Evolutionary conservation across 2,888 invertebrate genomes (phyloP).

Genomic region (Tyria jacobaeae): DNA sequence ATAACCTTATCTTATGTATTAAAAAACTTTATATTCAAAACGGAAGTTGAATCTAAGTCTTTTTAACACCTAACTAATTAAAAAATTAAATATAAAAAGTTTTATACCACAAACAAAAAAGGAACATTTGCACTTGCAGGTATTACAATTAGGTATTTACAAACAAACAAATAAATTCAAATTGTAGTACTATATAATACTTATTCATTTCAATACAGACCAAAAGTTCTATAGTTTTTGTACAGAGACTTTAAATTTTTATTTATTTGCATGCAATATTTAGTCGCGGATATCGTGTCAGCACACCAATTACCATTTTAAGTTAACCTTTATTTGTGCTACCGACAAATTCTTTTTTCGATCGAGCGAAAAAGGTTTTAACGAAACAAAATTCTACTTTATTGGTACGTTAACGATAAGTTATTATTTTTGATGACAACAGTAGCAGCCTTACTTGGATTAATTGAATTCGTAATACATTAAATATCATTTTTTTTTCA

Average conservation of each 20-base stretch:
- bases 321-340: constrained; percentile 56
- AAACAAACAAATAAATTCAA: no score
- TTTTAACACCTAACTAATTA: no score
- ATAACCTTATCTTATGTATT: no score
- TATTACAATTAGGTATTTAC: no score
- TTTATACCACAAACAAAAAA: no score
- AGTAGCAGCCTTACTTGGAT: constrained; percentile 2
- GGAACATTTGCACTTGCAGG: no score
- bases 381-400: constrained; percentile 47
- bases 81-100: no score
- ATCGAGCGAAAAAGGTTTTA: constrained; percentile 38
- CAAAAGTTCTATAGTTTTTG: constrained; percentile 35
- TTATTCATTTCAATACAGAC: constrained; percentile 24
- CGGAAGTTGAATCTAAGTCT: no score
- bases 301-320: constrained; percentile 63
- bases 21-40: no score
- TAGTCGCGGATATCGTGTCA: constrained; percentile 55
- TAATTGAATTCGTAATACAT: constrained; percentile 6
- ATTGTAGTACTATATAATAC: not conserved
- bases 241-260: constrained; percentile 46
- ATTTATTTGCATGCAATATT: constrained; percentile 61
- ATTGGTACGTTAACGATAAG: constrained; percentile 58
- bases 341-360: constrained; percentile 34
- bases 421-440: constrained; percentile 15
- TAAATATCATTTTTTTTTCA: not conserved